A percentile compares a stretch with the other conserved stretches of the same genome.
Conservation (phyloP, 2,888 invertebrate species). For the Cremastinae sp. region DNA sequence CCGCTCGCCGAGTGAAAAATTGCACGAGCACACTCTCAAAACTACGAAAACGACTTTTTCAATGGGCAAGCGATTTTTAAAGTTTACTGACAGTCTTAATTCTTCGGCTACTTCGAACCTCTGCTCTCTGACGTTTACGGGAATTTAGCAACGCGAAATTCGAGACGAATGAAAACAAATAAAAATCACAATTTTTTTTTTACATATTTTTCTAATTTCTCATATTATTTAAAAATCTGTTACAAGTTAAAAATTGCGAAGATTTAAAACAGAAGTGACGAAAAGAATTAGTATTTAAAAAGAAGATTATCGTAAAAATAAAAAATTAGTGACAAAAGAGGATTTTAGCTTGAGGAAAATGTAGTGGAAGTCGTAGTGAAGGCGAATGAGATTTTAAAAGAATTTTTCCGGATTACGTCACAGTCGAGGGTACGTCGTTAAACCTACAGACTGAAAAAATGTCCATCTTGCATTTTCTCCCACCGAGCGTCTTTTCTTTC, state of each 20-base stretch:
- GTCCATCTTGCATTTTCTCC: background rate
- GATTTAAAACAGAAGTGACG: no score
- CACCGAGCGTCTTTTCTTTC: background rate
- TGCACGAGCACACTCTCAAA: background rate
- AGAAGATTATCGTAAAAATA: no score
- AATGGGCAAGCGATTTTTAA: background rate
- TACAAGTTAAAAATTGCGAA: no score
- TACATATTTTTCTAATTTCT: no score
- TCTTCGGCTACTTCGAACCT: background rate
- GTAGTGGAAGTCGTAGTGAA: no score
- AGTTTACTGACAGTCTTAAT: background rate
- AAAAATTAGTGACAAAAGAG: no score
- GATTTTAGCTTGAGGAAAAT: no score
- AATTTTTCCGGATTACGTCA: slow-evolving; percentile 14
- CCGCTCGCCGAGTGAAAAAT: no score
- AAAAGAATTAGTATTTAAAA: no score
- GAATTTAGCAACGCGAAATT: background rate
- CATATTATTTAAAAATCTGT: no score
- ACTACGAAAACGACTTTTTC: background rate
- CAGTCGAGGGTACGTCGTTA: background rate
- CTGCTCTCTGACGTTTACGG: background rate
- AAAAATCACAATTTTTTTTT: background rate
- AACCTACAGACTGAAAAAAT: background rate
- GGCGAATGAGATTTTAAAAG: no score
- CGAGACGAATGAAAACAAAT: background rate